Evolutionary conservation across 2,888 invertebrate genomes (phyloP).

Genomic region (Drosophila vallismaia): DNA sequence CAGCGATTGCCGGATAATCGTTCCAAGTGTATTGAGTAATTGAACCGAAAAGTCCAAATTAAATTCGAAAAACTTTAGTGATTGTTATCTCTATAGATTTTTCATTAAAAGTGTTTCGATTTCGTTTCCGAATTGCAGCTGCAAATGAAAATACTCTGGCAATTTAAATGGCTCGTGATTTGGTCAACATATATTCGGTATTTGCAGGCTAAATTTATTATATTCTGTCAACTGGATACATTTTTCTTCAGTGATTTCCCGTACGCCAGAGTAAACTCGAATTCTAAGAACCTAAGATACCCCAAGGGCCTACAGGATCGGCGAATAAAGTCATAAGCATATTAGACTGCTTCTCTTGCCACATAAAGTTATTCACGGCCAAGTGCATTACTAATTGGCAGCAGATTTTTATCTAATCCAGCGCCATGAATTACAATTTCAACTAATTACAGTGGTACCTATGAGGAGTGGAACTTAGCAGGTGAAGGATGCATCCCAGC

Average conservation of each 20-base stretch:
- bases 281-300: conserved; percentile 15
- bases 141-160: background rate
- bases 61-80: conserved; percentile 16
- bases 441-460: conserved; percentile 72
- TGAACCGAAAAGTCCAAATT: conserved; percentile 42
- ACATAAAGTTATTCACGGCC: conserved; percentile 70
- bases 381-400: conserved; percentile 77
- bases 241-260: background rate
- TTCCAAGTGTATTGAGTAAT: conserved; percentile 41
- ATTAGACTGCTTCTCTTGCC: conserved; percentile 58
- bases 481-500: conserved; percentile 30
- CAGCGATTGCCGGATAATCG: conserved; percentile 39
- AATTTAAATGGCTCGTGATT: background rate
- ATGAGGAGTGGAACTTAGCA: conserved; percentile 40
- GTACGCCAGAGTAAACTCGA: background rate
- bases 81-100: conserved; percentile 6
- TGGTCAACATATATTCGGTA: background rate
- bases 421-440: conserved; percentile 78
- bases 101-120: background rate
- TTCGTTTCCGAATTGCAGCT: background rate
- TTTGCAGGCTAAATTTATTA: background rate
- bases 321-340: conserved; percentile 60
- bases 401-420: conserved; percentile 78
- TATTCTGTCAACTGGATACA: background rate
- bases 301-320: conserved; percentile 11